Percentiles rank a stretch among this genome's conserved stretches.
Conservation (phyloP, 2,797 vertebrate genomes). For the Rhinoraja longicauda region DNA sequence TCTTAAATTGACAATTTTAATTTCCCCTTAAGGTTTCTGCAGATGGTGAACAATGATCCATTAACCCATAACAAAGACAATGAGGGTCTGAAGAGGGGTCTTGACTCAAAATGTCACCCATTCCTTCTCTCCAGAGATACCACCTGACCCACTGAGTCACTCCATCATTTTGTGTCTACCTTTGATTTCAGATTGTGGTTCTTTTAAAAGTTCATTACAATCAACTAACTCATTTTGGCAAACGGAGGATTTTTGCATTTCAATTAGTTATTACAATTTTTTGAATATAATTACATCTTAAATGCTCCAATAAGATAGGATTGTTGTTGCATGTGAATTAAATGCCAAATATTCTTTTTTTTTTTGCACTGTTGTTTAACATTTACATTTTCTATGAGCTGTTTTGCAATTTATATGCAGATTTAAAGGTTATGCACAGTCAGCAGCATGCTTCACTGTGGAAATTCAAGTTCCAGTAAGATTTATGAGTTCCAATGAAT, state of each 20-base stretch:
- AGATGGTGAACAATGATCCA: background rate
- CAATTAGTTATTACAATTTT: background rate
- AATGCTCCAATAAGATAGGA: background rate
- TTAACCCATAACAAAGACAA: background rate
- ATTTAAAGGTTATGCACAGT: background rate
- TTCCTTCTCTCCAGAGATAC: too few relatives aligned
- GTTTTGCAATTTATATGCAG: conserved; percentile 13
- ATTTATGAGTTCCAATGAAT: background rate
- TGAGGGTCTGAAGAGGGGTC: too few relatives aligned
- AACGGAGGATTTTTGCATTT: background rate
- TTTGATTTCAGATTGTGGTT: background rate
- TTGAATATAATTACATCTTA: background rate
- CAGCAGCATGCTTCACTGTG: background rate
- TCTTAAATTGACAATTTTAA: background rate
- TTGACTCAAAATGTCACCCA: too few relatives aligned
- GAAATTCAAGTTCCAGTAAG: background rate
- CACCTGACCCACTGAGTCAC: too few relatives aligned
- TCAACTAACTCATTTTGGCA: background rate
- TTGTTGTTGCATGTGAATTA: background rate
- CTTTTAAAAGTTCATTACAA: background rate
- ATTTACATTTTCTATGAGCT: background rate
- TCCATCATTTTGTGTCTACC: background rate
- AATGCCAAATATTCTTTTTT: conserved; percentile 5
- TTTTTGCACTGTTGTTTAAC: background rate
- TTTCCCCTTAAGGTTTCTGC: background rate